These are phyloP conservation scores for Bombus fervidus DNA, from an alignment of 1,140 invertebrate species.

Conservation along the genomic window DNA sequence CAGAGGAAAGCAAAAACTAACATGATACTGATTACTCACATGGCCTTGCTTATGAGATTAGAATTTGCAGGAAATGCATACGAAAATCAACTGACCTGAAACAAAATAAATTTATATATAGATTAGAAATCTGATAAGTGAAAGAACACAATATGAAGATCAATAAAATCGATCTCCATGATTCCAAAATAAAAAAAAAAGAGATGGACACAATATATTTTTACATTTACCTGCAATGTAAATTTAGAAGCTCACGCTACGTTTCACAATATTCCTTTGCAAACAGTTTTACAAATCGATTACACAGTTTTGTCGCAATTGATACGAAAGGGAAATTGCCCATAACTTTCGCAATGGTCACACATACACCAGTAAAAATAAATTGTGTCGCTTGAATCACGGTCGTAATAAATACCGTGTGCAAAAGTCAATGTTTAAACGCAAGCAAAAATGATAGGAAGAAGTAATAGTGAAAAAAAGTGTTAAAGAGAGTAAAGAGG, in stretches of 20 bases:
- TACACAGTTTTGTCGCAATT: constrained; percentile 27
- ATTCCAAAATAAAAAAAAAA: neutral
- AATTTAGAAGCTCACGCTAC: neutral
- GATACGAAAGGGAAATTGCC: constrained; percentile 37
- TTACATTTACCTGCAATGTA: too few relatives aligned
- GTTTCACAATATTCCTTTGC: constrained; percentile 4
- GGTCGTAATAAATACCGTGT: neutral
- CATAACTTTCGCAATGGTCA: constrained; percentile 16
- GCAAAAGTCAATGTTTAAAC: neutral
- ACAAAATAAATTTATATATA: neutral
- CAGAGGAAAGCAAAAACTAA: neutral
- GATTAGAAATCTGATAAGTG: neutral
- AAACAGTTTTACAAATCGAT: constrained; percentile 28
- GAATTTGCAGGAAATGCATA: neutral
- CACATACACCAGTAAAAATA: neutral
- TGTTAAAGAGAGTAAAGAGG: neutral
- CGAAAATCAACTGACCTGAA: constrained; percentile 4
- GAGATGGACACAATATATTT: neutral
- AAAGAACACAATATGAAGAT: neutral
- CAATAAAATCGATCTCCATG: neutral
- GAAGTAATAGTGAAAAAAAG: neutral
- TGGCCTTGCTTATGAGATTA: too few relatives aligned
- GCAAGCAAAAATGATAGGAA: neutral
- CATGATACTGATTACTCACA: neutral
- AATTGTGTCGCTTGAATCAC: constrained; percentile 7